Conservation (phyloP, 2,888 invertebrate genomes). For the Pyrochroa serraticornis region DNA sequence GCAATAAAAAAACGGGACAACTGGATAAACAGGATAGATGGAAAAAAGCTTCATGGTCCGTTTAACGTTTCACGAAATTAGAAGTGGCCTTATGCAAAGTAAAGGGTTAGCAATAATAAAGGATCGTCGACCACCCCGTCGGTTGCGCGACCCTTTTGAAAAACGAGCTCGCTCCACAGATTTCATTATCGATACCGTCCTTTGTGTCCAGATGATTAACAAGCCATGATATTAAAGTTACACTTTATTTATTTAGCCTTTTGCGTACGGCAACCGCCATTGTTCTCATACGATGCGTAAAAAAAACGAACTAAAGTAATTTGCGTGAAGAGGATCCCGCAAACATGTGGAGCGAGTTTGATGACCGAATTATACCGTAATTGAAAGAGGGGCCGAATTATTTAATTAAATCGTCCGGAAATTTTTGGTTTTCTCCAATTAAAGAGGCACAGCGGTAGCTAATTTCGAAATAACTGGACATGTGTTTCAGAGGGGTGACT, state of each 20-base stretch:
- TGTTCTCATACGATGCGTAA: not conserved
- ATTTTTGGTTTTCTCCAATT: no score
- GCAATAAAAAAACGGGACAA: not conserved
- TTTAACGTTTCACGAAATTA: conserved; percentile 16
- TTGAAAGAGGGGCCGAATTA: no score
- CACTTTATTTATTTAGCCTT: conserved; percentile 25
- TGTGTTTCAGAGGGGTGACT: no score
- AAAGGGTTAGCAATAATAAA: conserved; percentile 20
- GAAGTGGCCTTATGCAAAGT: conserved; percentile 19
- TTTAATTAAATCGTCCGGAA: no score
- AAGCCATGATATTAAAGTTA: conserved; percentile 23
- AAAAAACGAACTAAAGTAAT: not conserved
- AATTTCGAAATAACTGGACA: no score
- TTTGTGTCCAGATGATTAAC: conserved; percentile 42
- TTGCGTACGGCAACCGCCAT: conserved; percentile 3
- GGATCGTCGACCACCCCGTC: conserved; percentile 31
- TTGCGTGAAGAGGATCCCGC: not conserved
- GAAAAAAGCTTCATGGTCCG: conserved; percentile 18
- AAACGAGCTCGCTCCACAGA: conserved; percentile 41
- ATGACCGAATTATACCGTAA: no score
- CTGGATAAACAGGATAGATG: conserved; percentile 2
- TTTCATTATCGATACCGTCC: conserved; percentile 47
- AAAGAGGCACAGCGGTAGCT: no score
- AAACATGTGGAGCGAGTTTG: no score
- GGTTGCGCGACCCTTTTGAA: conserved; percentile 36